Conservation (phyloP, 2,888 invertebrate genomes). For the Habrosyne pyritoides region DNA sequence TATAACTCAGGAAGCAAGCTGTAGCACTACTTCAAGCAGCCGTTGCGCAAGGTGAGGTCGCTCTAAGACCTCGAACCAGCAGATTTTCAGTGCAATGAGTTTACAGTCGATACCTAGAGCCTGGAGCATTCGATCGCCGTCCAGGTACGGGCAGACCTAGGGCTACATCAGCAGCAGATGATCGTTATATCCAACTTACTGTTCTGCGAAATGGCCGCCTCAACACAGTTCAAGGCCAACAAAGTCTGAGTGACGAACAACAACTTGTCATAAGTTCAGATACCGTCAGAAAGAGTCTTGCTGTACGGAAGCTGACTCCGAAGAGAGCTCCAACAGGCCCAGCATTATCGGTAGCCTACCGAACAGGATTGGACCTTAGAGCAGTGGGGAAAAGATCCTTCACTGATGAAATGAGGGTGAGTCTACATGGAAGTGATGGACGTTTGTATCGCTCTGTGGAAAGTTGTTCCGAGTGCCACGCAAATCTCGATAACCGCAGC, state of each 20-base stretch:
- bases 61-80: not conserved
- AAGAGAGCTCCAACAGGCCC: not conserved
- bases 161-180: constrained; percentile 2
- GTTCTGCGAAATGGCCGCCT: not conserved
- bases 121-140: not conserved
- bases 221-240: not conserved
- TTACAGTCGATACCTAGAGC: too few relatives aligned
- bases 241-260: not conserved
- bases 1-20: constrained; percentile 14
- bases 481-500: too few relatives aligned
- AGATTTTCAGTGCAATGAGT: too few relatives aligned
- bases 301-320: not conserved
- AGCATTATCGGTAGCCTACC: not conserved
- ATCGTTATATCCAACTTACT: not conserved
- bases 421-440: too few relatives aligned
- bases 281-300: not conserved
- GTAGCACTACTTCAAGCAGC: not conserved
- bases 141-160: constrained; percentile 15
- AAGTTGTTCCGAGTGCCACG: too few relatives aligned
- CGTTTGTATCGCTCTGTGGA: too few relatives aligned
- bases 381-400: too few relatives aligned
- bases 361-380: too few relatives aligned
- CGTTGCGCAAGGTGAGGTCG: not conserved
- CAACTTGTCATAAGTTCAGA: not conserved
- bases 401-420: too few relatives aligned